Evolutionary conservation across 2,797 vertebrate genomes (phyloP).

Genomic region (Ctenopoma kingsleyae): DNA sequence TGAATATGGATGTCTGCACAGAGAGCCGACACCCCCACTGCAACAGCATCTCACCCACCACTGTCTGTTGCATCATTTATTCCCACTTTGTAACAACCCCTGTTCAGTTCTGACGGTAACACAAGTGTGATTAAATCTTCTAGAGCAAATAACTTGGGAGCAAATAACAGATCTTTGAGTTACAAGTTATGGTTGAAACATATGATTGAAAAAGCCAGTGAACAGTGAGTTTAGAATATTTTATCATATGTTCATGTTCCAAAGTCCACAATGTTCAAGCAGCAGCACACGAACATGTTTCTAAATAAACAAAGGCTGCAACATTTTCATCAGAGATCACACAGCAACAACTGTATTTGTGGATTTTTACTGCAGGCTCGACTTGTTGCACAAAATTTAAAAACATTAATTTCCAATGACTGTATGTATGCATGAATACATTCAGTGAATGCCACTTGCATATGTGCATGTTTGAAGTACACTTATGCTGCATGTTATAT

Average conservation of each 20-base stretch:
- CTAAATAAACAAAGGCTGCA: too few species aligned
- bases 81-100: not conserved
- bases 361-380: too few species aligned
- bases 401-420: too few species aligned
- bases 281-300: too few species aligned
- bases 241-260: not conserved
- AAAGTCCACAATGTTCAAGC: too few species aligned
- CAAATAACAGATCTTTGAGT: not conserved
- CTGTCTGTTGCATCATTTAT: not conserved
- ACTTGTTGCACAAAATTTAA: too few species aligned
- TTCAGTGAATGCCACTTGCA: not conserved
- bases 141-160: not conserved
- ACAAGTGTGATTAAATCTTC: not conserved
- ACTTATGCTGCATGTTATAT: not conserved
- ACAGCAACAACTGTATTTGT: too few species aligned
- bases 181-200: not conserved
- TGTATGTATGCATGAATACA: too few species aligned
- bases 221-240: slow-evolving; percentile 3
- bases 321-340: too few species aligned
- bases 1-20: slow-evolving; percentile 53
- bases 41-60: slow-evolving; percentile 5
- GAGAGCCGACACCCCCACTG: slow-evolving; percentile 20
- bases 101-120: not conserved
- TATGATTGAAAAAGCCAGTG: not conserved
- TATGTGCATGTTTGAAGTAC: not conserved